phyloP scores from a whole-genome alignment of 2,113 vertebrate genomes.

The Datnioides undecimradiatus region DNA sequence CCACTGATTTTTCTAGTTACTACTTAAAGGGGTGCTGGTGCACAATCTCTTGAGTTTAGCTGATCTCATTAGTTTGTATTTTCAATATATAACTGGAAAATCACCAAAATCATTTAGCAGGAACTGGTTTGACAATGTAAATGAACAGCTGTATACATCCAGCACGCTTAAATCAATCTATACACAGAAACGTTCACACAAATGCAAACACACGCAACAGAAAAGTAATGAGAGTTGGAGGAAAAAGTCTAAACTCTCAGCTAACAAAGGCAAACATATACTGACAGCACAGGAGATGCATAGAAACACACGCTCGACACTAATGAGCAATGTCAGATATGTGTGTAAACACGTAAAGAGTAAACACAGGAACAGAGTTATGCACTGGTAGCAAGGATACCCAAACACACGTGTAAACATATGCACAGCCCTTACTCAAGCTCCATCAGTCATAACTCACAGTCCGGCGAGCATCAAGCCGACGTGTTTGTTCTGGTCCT shows the following conservation, averaged over 20 bases:
- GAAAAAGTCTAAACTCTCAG: neutral
- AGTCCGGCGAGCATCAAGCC: constrained; percentile 16
- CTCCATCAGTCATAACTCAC: constrained; percentile 31
- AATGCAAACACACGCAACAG: neutral
- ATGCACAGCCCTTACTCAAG: neutral
- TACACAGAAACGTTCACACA: neutral
- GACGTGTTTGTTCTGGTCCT: constrained; percentile 32
- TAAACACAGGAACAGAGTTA: constrained; percentile 4
- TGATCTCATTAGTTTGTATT: neutral
- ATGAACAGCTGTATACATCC: neutral
- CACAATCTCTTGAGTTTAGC: neutral
- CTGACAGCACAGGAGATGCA: neutral
- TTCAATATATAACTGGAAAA: no score
- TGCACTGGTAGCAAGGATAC: constrained; percentile 3
- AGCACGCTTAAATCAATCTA: neutral
- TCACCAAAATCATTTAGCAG: no score
- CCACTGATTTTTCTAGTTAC: no score
- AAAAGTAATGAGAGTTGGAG: neutral
- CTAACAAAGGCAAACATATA: neutral
- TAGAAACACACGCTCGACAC: neutral
- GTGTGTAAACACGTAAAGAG: neutral
- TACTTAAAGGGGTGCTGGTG: no score
- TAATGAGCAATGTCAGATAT: constrained; percentile 6
- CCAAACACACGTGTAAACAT: constrained; percentile 3
- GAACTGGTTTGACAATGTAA: no score